These are phyloP conservation scores for Coenobita brevimanus DNA, from an alignment of 1,140 invertebrate species.

Conservation along the genomic window DNA sequence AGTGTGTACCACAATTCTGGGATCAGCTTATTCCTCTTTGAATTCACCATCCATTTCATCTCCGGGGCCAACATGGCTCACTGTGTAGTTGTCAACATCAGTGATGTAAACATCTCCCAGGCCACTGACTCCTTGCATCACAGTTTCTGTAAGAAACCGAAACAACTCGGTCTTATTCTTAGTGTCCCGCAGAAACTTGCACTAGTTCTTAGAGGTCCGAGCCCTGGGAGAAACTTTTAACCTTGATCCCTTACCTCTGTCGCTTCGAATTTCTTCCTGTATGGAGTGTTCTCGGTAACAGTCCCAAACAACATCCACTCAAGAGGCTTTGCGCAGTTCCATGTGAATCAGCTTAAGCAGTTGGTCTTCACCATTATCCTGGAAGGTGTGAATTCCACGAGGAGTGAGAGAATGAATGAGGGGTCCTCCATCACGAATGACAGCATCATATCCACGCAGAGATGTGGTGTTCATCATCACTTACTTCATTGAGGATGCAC, in stretches of 20 bases:
- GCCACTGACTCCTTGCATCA: conserved; percentile 17
- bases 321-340: neutral
- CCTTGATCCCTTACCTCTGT: conserved; percentile 1
- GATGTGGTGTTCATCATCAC: neutral
- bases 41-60: neutral
- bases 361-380: neutral
- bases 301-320: conserved; percentile 21
- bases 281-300: neutral
- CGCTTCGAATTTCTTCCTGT: neutral
- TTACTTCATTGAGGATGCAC: neutral
- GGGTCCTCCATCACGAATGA: neutral
- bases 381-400: neutral
- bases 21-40: neutral
- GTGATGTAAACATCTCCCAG: conserved; percentile 27
- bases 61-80: neutral
- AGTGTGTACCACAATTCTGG: conserved; percentile 19
- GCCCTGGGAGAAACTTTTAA: no score
- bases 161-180: conserved; percentile 17
- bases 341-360: no score
- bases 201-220: no score
- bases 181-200: neutral
- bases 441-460: neutral
- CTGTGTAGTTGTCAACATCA: conserved; percentile 4
- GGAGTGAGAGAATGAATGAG: conserved; percentile 2
- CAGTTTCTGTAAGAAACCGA: neutral